Conservation (phyloP, 2,888 invertebrate genomes). For the Steromphala cineraria region DNA sequence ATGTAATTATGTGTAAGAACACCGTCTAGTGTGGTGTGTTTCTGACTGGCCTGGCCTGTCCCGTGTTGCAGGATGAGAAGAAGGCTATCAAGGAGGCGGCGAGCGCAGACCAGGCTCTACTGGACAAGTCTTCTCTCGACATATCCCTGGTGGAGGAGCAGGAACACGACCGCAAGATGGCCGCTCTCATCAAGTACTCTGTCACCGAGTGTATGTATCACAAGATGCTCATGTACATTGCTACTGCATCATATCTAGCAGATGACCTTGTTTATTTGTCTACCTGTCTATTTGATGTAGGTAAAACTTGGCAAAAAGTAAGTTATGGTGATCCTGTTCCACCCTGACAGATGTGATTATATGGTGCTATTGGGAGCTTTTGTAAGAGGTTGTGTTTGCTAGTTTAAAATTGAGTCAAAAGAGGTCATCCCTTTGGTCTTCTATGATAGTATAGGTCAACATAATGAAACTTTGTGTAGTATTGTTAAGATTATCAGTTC, state of each 20-base stretch:
- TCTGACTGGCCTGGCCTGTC: slow-evolving; percentile 50
- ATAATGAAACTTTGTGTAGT: background rate
- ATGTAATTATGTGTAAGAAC: no score
- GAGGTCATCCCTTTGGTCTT: no score
- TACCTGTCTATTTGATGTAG: no score
- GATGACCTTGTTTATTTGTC: no score
- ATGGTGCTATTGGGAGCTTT: no score
- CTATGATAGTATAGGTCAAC: background rate
- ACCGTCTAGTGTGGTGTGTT: no score
- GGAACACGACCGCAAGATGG: slow-evolving; percentile 87
- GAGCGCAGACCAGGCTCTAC: slow-evolving; percentile 82
- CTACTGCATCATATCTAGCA: background rate
- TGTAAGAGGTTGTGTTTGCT: no score
- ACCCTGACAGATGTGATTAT: no score
- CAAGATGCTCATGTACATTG: background rate
- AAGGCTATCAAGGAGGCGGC: slow-evolving; percentile 84
- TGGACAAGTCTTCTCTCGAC: slow-evolving; percentile 86
- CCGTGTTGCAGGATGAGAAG: slow-evolving; percentile 80
- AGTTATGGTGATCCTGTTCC: no score
- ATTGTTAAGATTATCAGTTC: no score
- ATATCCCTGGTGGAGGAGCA: slow-evolving; percentile 87
- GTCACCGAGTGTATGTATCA: slow-evolving; percentile 58
- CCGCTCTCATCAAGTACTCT: slow-evolving; percentile 79
- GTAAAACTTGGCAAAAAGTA: no score
- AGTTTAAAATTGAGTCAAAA: no score